These are phyloP conservation scores for Drosophila koepferae DNA, from an alignment of 2,888 invertebrate species.

Conservation along the genomic window DNA sequence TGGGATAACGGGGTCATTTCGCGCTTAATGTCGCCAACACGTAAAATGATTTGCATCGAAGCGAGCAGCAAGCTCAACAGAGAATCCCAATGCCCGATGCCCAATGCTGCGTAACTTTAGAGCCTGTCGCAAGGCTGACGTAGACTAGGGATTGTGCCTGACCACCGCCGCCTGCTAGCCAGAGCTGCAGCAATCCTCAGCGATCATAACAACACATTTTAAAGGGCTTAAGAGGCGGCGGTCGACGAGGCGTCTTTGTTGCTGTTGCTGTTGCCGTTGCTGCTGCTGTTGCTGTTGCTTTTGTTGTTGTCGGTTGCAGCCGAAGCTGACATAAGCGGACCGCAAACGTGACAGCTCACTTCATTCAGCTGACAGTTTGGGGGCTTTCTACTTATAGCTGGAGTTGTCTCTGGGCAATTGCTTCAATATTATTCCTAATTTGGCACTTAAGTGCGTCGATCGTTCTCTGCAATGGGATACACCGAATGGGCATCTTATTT, in stretches of 20 bases:
- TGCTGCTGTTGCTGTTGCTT: neutral
- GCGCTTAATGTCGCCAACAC: conserved; percentile 83
- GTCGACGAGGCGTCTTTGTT: conserved; percentile 10
- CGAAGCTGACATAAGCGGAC: conserved; percentile 81
- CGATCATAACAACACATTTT: conserved; percentile 82
- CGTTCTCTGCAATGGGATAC: conserved; percentile 26
- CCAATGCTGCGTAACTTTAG: conserved; percentile 70
- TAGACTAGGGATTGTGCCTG: conserved; percentile 19
- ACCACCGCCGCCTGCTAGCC: conserved; percentile 30
- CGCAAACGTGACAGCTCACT: conserved; percentile 81
- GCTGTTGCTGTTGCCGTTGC: neutral
- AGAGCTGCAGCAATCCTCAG: conserved; percentile 43
- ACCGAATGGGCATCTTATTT: conserved; percentile 36
- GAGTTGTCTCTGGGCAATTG: conserved; percentile 59
- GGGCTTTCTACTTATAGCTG: conserved; percentile 59
- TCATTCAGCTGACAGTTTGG: conserved; percentile 71
- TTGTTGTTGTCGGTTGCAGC: conserved; percentile 63
- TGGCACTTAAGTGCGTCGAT: conserved; percentile 71
- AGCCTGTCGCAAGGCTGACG: conserved; percentile 71
- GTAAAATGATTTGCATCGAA: conserved; percentile 82
- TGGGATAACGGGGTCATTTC: conserved; percentile 83
- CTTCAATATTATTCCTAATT: conserved; percentile 80
- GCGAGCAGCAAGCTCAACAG: conserved; percentile 15
- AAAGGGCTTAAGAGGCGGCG: conserved; percentile 73
- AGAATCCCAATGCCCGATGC: conserved; percentile 31